Evolutionary conservation across 1,140 invertebrate species (phyloP).

Genomic region (Ceratitis capitata): DNA sequence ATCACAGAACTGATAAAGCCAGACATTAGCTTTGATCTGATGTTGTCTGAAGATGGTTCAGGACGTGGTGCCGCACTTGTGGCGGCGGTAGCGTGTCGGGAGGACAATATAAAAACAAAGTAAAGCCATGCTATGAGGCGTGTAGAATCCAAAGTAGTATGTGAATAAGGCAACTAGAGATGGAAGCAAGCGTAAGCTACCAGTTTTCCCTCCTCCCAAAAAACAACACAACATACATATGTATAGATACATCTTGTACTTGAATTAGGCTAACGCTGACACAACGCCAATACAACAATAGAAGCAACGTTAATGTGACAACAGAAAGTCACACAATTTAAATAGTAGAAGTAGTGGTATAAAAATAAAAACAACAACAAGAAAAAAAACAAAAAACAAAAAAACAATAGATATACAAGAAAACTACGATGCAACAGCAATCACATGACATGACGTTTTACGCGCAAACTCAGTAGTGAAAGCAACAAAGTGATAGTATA

Average conservation of each 20-base stretch:
- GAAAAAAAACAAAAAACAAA: not conserved
- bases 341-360: not conserved
- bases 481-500: constrained; percentile 27
- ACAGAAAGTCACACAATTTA: constrained; percentile 7
- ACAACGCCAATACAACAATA: not conserved
- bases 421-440: constrained; percentile 15
- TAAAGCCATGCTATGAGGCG: not conserved
- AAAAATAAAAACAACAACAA: not conserved
- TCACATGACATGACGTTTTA: constrained; percentile 14
- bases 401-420: not conserved
- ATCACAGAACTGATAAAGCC: constrained; percentile 81
- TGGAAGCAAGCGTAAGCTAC: constrained; percentile 17
- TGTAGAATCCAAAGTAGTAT: not conserved
- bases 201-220: not conserved
- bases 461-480: constrained; percentile 26
- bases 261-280: constrained; percentile 17
- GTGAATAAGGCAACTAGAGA: not conserved
- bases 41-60: constrained; percentile 98
- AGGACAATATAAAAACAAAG: constrained; percentile 46
- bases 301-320: not conserved
- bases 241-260: not conserved
- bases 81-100: constrained; percentile 85
- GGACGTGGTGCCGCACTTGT: constrained; percentile 97
- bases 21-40: constrained; percentile 88
- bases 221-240: not conserved